Evolutionary conservation across 2,888 invertebrate genomes (phyloP).

Genomic region (Megamerina dolium): DNA sequence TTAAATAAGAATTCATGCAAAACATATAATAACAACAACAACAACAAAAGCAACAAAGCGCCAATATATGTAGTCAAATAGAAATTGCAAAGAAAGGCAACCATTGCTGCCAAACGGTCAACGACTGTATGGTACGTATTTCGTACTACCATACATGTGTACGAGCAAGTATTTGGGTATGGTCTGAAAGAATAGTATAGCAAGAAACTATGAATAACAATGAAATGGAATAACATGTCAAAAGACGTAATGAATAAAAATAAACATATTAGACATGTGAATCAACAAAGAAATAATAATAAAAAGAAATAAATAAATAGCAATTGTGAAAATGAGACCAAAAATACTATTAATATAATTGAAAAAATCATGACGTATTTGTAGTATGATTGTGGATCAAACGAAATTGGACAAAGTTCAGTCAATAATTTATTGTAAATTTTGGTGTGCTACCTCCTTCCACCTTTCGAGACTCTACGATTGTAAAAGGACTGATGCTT

Average conservation of each 20-base stretch:
- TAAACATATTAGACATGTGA: slow-evolving; percentile 39
- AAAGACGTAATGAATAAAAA: slow-evolving; percentile 37
- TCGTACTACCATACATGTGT: too few relatives aligned
- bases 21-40: neutral
- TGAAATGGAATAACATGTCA: neutral
- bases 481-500: too few relatives aligned
- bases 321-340: too few relatives aligned
- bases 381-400: too few relatives aligned
- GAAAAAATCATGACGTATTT: too few relatives aligned
- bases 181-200: neutral
- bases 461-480: too few relatives aligned
- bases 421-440: too few relatives aligned
- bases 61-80: neutral
- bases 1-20: neutral
- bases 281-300: slow-evolving; percentile 2
- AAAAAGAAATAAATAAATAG: slow-evolving; percentile 23
- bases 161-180: too few relatives aligned
- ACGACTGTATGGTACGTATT: slow-evolving; percentile 6
- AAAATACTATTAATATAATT: too few relatives aligned
- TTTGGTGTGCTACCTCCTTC: too few relatives aligned
- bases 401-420: too few relatives aligned
- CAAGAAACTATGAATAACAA: slow-evolving; percentile 3
- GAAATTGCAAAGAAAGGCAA: too few relatives aligned
- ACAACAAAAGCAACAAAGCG: neutral
- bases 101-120: slow-evolving; percentile 2